Evolutionary conservation across 2,797 vertebrate genomes (phyloP).

Genomic region (Epinephelus coioides): DNA sequence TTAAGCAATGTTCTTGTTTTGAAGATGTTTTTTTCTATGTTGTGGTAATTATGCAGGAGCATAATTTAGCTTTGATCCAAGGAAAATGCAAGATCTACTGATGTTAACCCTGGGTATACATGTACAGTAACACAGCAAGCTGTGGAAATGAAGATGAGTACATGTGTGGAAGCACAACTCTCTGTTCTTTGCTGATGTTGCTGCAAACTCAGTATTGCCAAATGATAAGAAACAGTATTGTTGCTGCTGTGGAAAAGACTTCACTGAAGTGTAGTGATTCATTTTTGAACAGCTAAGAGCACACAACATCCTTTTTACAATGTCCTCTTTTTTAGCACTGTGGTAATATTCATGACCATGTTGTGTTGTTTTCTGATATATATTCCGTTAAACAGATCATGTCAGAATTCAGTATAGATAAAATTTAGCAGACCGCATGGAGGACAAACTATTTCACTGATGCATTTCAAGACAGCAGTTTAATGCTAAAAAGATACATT

Average conservation of each 20-base stretch:
- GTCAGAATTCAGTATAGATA: neutral
- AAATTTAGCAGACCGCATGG: neutral
- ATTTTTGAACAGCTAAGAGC: neutral
- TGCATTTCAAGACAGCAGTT: neutral
- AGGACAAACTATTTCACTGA: neutral
- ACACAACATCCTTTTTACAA: neutral
- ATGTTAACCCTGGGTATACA: neutral
- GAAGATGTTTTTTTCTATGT: neutral
- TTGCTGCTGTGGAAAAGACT: neutral
- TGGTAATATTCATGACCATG: neutral
- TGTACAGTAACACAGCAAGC: neutral
- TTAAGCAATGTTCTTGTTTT: conserved; percentile 59
- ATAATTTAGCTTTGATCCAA: conserved; percentile 15
- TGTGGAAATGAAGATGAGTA: neutral
- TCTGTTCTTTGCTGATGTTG: neutral
- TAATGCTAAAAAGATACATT: neutral
- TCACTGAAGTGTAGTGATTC: neutral
- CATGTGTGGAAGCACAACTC: neutral
- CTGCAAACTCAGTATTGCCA: neutral
- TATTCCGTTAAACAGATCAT: neutral
- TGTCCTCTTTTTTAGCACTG: neutral
- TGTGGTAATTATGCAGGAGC: conserved; percentile 21
- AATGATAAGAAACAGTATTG: neutral
- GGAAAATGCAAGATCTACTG: neutral
- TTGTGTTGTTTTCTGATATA: neutral